Evolutionary conservation across 2,113 vertebrate species (phyloP).

Genomic region (Pseudopipra pipra): DNA sequence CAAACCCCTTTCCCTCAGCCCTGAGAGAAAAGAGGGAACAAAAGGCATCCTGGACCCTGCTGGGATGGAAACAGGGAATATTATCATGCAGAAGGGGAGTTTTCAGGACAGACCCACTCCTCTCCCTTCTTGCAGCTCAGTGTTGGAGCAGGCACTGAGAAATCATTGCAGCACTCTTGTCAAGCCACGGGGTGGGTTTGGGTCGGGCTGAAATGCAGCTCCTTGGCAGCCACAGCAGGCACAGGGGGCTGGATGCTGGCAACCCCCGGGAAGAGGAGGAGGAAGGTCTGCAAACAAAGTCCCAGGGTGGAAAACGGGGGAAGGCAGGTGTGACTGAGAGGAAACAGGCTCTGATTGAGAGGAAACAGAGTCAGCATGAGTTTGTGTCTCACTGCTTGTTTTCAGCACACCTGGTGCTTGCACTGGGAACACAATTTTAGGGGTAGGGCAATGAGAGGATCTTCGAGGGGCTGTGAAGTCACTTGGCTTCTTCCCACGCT

Average conservation of each 20-base stretch:
- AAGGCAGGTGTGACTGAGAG: background rate
- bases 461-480: rapidly evolving
- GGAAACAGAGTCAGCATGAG: background rate
- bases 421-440: background rate
- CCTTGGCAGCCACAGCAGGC: background rate
- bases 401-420: background rate
- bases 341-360: background rate
- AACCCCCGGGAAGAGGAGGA: background rate
- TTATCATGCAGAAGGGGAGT: background rate
- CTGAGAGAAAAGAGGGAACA: background rate
- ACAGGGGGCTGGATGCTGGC: background rate
- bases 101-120: background rate
- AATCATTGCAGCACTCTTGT: background rate
- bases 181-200: background rate
- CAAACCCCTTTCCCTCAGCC: background rate
- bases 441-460: background rate
- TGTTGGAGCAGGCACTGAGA: background rate
- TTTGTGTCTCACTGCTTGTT: background rate
- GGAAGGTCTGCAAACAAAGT: background rate
- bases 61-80: background rate
- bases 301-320: background rate
- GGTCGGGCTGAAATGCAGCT: background rate
- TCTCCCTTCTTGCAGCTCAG: rapidly evolving
- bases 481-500: background rate
- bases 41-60: background rate